These are phyloP conservation scores for Trachelus tabidus DNA, from an alignment of 2,888 invertebrate genomes.

Conservation along the genomic window DNA sequence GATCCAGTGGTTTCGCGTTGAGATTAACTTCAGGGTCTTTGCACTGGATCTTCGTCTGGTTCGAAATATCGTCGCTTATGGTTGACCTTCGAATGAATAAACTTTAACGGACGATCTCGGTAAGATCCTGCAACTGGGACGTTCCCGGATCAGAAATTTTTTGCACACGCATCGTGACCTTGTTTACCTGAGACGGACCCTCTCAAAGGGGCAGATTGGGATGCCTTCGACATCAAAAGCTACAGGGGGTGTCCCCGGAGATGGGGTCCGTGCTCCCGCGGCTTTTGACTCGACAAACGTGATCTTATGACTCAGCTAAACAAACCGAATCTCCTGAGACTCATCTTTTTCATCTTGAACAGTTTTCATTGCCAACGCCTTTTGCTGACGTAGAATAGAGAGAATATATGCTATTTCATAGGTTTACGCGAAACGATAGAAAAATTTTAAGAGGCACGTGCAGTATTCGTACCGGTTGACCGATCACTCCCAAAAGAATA, in stretches of 20 bases:
- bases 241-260: constrained; percentile 12
- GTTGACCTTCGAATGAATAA: neutral
- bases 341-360: constrained; percentile 48
- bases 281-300: constrained; percentile 37
- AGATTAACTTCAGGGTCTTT: neutral
- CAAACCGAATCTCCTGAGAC: constrained; percentile 56
- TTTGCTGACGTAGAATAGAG: constrained; percentile 8
- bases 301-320: constrained; percentile 58
- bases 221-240: neutral
- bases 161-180: constrained; percentile 3
- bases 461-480: constrained; percentile 24
- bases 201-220: constrained; percentile 4
- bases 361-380: constrained; percentile 41
- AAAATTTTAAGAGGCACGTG: constrained; percentile 21
- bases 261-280: constrained; percentile 6
- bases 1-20: neutral
- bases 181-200: constrained; percentile 11
- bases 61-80: neutral
- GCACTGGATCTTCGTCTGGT: neutral
- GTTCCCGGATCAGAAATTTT: neutral
- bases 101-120: neutral
- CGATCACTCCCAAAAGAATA: constrained; percentile 35
- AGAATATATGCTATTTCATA: constrained; percentile 34
- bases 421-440: neutral
- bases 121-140: neutral